Base-by-base conservation (phyloP, 2,888 invertebrate species). In the Tetanocera ferruginea region DNA sequence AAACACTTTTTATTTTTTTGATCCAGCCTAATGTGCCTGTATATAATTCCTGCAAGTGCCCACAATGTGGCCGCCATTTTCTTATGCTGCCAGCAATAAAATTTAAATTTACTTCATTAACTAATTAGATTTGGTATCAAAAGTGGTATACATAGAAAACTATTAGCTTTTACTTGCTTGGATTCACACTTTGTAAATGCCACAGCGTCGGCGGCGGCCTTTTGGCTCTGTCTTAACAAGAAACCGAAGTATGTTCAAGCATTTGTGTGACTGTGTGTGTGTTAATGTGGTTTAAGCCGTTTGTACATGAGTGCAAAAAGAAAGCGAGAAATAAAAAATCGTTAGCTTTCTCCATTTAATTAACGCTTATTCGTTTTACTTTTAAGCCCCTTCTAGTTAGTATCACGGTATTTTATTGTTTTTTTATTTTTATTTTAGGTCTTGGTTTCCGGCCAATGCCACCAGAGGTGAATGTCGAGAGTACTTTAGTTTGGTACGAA, bases 371-470 rank as follows among this genome's bases (percentile, higher is more conserved):
- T 25, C 57, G 23, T 11, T 25, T 60, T 19, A 6, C 43, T 43
- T 43, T 14, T 43, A 43, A 43, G 3, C 3, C 14, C 11, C 11
- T 43, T 43, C 6, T 1, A 11, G 14, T 14, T 43, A 11, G 6
- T 43, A 2, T 3, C 43, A 43, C 2, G 11, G 43, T 43, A 43
- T 43, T 43, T 11, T 6, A 43, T 43, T 43, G 14, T 6, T 43
- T 43, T 43, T 43, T 11, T 43, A 37, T 57, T 72, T n/a, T 52
- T 37, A 64, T 86, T 87, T 19, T 90, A 97, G 97, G 98, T 88
- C 93, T 99, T 87, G 98, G 98, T 83, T 99, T 98, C 92, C 93
- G 98, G 88, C 99, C 99, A 81, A 96, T 97, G 95, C 97, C 97
- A 83, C 94, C 97, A 84, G 95, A 95, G 85, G 93, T 93, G 79